A percentile compares a stretch with the other conserved stretches of the same genome.
phyloP scores from a whole-genome alignment of 92 coral and sea anemone species.

The Ricordea florida region DNA sequence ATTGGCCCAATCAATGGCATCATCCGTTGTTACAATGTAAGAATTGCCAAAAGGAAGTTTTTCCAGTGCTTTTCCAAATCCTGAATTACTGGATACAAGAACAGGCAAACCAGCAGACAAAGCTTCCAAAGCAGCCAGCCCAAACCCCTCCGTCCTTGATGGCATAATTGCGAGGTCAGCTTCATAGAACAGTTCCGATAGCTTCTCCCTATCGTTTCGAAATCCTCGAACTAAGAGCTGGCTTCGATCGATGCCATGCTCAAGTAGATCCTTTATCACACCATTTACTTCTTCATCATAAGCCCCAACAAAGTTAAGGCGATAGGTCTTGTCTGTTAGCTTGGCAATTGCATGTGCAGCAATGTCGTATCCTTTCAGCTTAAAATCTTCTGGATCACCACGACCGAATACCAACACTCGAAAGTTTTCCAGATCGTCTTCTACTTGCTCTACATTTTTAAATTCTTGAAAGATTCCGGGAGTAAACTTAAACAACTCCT shows the following conservation, averaged over 20 bases:
- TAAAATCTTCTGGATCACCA: conserved; percentile 31
- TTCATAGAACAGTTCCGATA: not conserved
- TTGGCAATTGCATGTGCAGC: conserved; percentile 22
- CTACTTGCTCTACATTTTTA: too few relatives aligned
- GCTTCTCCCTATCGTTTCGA: too few relatives aligned
- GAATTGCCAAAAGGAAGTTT: not conserved
- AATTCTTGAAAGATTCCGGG: too few relatives aligned
- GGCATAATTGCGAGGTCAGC: conserved; percentile 39
- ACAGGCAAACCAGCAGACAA: conserved; percentile 31
- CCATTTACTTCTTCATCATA: conserved; percentile 4
- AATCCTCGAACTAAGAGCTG: too few relatives aligned
- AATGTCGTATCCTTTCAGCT: conserved; percentile 34
- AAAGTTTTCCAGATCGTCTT: conserved; percentile 1
- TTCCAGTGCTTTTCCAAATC: conserved; percentile 16
- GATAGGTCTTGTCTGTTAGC: conserved; percentile 6
- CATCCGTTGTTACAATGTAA: too few relatives aligned
- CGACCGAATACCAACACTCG: conserved; percentile 28
- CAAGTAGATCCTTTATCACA: too few relatives aligned
- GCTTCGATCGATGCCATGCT: too few relatives aligned
- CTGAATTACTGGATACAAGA: conserved; percentile 14
- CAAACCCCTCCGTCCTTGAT: conserved; percentile 37
- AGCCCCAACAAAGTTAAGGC: conserved; percentile 2
- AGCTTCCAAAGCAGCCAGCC: conserved; percentile 26
- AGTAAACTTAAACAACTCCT: too few relatives aligned
- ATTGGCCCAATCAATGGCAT: too few relatives aligned